phyloP scores from a whole-genome alignment of 2,888 invertebrate species.

The Leucoma salicis region DNA sequence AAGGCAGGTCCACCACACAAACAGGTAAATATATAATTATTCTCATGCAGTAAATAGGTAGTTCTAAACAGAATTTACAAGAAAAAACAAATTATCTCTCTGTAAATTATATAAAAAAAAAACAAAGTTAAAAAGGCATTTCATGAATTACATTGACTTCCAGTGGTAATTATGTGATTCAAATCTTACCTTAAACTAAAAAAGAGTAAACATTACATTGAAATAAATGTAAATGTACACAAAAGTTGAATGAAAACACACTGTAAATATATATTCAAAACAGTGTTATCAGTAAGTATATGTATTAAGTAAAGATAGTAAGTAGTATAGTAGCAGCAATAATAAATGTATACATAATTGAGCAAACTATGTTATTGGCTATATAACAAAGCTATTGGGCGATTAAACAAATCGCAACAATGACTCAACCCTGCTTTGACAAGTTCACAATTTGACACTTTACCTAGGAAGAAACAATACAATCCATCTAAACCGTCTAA shows the following conservation, averaged over 20 bases:
- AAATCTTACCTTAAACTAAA: too few relatives aligned
- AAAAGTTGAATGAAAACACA: slow-evolving; percentile 30
- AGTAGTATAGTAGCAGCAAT: too few relatives aligned
- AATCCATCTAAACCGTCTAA: slow-evolving; percentile 46
- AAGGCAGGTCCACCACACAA: too few relatives aligned
- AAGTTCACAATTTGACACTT: slow-evolving; percentile 79
- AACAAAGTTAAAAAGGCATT: too few relatives aligned
- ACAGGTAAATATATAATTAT: too few relatives aligned
- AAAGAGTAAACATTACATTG: too few relatives aligned
- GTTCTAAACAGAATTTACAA: too few relatives aligned
- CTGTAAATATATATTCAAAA: slow-evolving; percentile 15
- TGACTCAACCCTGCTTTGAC: slow-evolving; percentile 81
- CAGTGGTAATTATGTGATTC: too few relatives aligned
- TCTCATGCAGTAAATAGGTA: too few relatives aligned
- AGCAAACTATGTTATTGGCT: slow-evolving; percentile 51
- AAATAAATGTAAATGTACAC: slow-evolving; percentile 7
- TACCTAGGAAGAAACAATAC: slow-evolving; percentile 70
- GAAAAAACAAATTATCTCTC: too few relatives aligned
- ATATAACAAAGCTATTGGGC: slow-evolving; percentile 43
- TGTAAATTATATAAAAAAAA: too few relatives aligned
- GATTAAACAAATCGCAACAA: slow-evolving; percentile 63
- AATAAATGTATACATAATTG: slow-evolving; percentile 25
- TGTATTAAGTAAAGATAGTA: slow-evolving; percentile 3
- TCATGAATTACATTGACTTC: too few relatives aligned
- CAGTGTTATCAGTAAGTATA: slow-evolving; percentile 5